phyloP scores from a whole-genome alignment of 30 jellyfish, hydroid and myxozoan species.

The Hydractinia echinata region DNA sequence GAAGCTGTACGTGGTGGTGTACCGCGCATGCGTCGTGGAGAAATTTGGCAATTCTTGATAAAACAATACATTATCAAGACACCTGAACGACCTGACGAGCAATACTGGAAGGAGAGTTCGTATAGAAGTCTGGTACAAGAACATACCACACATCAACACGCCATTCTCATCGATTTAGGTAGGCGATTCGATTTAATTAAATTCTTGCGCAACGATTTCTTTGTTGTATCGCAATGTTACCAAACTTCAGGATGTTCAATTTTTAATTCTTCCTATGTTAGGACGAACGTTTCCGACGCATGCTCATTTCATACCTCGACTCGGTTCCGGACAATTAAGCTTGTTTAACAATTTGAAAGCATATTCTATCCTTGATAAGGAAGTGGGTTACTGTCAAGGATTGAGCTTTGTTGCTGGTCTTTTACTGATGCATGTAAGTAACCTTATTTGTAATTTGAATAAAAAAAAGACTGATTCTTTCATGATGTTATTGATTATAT shows the following conservation, averaged over 20 bases:
- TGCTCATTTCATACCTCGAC: conserved; percentile 71
- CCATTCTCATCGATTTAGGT: conserved; percentile 93
- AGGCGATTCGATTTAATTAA: neutral
- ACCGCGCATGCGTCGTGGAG: conserved; percentile 97
- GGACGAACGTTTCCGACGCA: conserved; percentile 99
- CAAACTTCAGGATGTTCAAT: neutral
- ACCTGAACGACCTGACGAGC: conserved; percentile 72
- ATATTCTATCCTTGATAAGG: conserved; percentile 79
- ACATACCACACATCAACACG: conserved; percentile 88
- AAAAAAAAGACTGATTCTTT: neutral
- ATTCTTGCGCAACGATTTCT: neutral
- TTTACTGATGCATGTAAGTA: conserved; percentile 92
- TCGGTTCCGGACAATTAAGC: conserved; percentile 94
- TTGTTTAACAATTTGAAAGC: conserved; percentile 75
- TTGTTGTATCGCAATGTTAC: neutral
- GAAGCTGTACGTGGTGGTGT: conserved; percentile 97
- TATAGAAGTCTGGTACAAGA: conserved; percentile 50
- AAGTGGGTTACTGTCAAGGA: conserved; percentile 99
- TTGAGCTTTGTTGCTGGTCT: conserved; percentile 98
- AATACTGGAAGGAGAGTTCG: conserved; percentile 39
- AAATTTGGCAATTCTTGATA: conserved; percentile 86
- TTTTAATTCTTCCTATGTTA: neutral
- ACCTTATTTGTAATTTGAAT: neutral
- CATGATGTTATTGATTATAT: neutral
- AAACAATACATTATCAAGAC: conserved; percentile 76